Percentiles rank a stretch among this genome's conserved stretches.
Conservation (phyloP, 2,113 vertebrate genomes). For the Embiotoca jacksoni region DNA sequence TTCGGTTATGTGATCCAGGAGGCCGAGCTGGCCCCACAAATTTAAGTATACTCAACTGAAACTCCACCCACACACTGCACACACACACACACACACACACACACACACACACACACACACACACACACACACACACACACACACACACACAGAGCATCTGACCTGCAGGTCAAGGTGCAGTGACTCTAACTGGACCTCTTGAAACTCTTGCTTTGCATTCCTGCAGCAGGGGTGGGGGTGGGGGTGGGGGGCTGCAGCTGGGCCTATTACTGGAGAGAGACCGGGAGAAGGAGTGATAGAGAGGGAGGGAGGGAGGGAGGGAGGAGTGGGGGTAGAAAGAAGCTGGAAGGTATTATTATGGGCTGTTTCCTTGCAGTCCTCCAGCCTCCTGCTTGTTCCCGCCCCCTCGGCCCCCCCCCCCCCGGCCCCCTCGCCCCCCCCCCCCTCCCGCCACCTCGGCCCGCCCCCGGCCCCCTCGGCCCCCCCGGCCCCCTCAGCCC, state of each 20-base stretch:
- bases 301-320: slow-evolving; percentile 70
- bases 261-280: slow-evolving; percentile 85
- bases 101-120: slow-evolving; percentile 13
- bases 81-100: neutral
- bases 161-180: slow-evolving; percentile 96
- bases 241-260: slow-evolving; percentile 80
- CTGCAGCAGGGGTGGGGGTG: slow-evolving; percentile 89
- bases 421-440: slow-evolving; percentile 88
- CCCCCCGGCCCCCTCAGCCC: slow-evolving; percentile 88
- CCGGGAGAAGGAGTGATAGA: slow-evolving; percentile 47
- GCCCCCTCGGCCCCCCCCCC: slow-evolving; percentile 90
- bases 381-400: slow-evolving; percentile 86
- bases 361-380: slow-evolving; percentile 89
- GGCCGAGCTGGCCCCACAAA: slow-evolving; percentile 48
- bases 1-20: slow-evolving; percentile 69
- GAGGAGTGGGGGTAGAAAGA: slow-evolving; percentile 70
- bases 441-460: too few relatives aligned
- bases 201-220: slow-evolving; percentile 94
- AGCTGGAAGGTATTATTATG: slow-evolving; percentile 92
- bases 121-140: slow-evolving; percentile 51
- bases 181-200: slow-evolving; percentile 96
- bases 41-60: slow-evolving; percentile 51
- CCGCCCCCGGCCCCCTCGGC: slow-evolving; percentile 89
- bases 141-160: slow-evolving; percentile 78
- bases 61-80: neutral